Evolutionary conservation across 2,888 invertebrate genomes (phyloP).

Genomic region (Luffia ferchaultella): DNA sequence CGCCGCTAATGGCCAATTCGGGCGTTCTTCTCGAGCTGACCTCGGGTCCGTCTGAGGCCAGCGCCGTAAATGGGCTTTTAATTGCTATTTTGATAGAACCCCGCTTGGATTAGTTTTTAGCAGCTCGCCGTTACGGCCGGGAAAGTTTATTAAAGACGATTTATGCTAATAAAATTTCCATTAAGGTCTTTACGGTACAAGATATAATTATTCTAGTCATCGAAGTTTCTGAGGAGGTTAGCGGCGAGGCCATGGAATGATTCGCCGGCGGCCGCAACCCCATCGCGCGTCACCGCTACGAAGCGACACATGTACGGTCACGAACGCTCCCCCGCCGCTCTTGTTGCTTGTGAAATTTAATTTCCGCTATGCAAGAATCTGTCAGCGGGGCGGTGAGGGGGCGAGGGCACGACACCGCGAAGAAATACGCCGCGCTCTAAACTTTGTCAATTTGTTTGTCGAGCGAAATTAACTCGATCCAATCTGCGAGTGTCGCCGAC

Average conservation of each 20-base stretch:
- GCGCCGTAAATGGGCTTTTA: slow-evolving; percentile 59
- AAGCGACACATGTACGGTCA: slow-evolving; percentile 43
- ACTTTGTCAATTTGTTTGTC: slow-evolving; percentile 68
- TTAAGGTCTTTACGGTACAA: neutral
- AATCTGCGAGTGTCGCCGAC: slow-evolving; percentile 50
- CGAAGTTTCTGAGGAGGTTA: too few species aligned
- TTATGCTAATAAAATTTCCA: neutral
- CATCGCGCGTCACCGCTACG: slow-evolving; percentile 19
- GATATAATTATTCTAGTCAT: neutral
- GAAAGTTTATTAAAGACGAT: neutral
- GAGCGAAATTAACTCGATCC: slow-evolving; percentile 67
- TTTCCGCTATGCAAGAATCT: slow-evolving; percentile 61
- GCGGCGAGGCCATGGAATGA: too few species aligned
- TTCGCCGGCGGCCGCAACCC: neutral
- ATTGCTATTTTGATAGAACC: slow-evolving; percentile 61
- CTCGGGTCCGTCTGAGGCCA: slow-evolving; percentile 52
- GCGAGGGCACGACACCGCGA: slow-evolving; percentile 33
- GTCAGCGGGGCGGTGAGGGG: slow-evolving; percentile 30
- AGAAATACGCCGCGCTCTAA: slow-evolving; percentile 65
- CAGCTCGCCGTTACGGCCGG: neutral
- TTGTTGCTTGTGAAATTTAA: slow-evolving; percentile 67
- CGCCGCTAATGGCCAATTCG: slow-evolving; percentile 65
- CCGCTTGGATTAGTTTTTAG: slow-evolving; percentile 46
- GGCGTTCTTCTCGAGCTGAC: slow-evolving; percentile 60
- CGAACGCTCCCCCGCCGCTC: slow-evolving; percentile 39